A percentile compares a stretch with the other conserved stretches of the same genome.
Evolutionary conservation across 2,113 vertebrate genomes (phyloP).

Genomic region (Corythornis cristatus): DNA sequence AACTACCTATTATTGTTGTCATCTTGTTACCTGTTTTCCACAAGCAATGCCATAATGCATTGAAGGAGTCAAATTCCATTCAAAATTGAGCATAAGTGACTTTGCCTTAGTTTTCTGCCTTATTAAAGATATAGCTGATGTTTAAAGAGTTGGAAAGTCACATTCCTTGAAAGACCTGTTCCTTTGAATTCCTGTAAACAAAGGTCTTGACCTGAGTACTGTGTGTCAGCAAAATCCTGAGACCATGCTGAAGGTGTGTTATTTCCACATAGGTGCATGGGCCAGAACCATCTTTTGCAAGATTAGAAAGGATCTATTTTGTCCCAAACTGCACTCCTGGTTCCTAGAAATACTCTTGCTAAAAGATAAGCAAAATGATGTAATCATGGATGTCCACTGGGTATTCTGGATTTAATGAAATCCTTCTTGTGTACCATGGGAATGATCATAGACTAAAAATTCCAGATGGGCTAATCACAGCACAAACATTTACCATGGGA

Average conservation of each 20-base stretch:
- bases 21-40: not conserved
- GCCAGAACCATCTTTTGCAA: constrained; percentile 11
- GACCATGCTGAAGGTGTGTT: not conserved
- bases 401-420: constrained; percentile 44
- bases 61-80: not conserved
- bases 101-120: not conserved
- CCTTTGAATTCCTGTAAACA: not conserved
- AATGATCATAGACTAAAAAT: constrained; percentile 9
- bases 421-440: not conserved
- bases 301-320: not conserved
- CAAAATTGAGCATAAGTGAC: not conserved
- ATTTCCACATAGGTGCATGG: not conserved
- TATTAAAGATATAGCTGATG: not conserved
- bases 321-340: not conserved
- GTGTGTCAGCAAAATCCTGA: not conserved
- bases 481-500: not conserved
- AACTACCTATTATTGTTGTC: not conserved
- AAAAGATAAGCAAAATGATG: constrained; percentile 38
- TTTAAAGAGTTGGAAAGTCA: not conserved
- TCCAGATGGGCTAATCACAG: not conserved
- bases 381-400: constrained; percentile 11
- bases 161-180: not conserved
- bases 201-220: not conserved
- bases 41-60: not conserved
- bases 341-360: constrained; percentile 51